Evolutionary conservation across 2,888 invertebrate species (phyloP), one percentile per base, ranked within the genome.

Genomic region (Rhimphoctona megacephalus): DNA sequence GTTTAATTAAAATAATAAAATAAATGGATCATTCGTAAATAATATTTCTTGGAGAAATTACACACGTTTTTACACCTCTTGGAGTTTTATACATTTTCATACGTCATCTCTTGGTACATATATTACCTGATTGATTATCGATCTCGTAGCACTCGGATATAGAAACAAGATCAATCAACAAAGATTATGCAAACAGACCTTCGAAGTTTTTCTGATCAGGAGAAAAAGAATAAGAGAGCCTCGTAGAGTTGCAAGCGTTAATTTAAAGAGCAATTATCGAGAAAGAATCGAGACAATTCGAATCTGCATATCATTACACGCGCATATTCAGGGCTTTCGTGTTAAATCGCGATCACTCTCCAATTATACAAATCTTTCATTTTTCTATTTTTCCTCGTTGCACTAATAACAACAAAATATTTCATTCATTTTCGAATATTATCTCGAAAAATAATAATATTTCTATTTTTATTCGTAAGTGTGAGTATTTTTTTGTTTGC

Each of bases 161-260:
- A 30, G 43, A 25, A 52, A 61, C 46, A 67, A 17, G 61, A 69
- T 79, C 69, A 74, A 84, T 80, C 80, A 43, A 66, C 54, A 52
- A 43, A 46, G 64, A 83, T 86, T 81, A 57, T 82, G 74, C 70
- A 77, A 82, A 61, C 73, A 74, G 76, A 83, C 83, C 86, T 86
- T 86, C 86, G 70, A 64, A 25, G 25, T 19, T 72, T 70, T 39
- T 61, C 52, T n/a, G 36, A 49, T 49, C 30, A 36, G 33, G 52
- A 49, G 52, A 36, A 39, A 74, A 52, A 57, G n/a, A n/a, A n/a
- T n/a, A 39, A 30, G 39, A 39, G 19, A 69, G 69, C 17, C 69
- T 69, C 36, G 46, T 25, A 25, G 25, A 46, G 39, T 36, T 36
- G 39, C 30, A 14, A 66, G 54, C 57, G 77, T 30, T 81, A 43